Evolutionary conservation across 2,888 invertebrate species (phyloP).

Genomic region (Strigamia transsilvanica): DNA sequence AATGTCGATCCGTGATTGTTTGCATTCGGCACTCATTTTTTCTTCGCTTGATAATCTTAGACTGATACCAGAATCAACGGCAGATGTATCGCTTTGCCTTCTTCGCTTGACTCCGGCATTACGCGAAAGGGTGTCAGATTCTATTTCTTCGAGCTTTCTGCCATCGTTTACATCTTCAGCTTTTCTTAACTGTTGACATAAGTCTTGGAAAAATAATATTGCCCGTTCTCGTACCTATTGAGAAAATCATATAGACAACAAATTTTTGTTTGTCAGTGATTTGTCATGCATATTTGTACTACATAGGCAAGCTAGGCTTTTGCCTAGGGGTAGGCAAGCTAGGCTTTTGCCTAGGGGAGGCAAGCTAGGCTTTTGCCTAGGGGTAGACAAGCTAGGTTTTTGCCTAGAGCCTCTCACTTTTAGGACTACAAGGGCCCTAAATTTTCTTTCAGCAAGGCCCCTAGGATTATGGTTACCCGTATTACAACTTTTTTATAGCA

Average conservation of each 20-base stretch:
- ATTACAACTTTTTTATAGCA: too few species aligned
- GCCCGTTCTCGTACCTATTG: constrained; percentile 58
- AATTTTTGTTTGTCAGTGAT: too few species aligned
- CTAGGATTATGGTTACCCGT: too few species aligned
- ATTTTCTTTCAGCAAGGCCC: too few species aligned
- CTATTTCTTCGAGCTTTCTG: not conserved
- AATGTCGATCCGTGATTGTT: not conserved
- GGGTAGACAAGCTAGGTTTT: too few species aligned
- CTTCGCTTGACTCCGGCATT: constrained; percentile 53
- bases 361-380: too few species aligned
- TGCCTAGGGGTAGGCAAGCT: too few species aligned
- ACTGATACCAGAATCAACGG: not conserved
- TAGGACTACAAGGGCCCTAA: too few species aligned
- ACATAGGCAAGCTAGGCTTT: too few species aligned
- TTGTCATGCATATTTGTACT: too few species aligned
- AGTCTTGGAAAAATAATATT: constrained; percentile 58
- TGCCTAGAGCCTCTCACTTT: too few species aligned
- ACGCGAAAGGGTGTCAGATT: not conserved
- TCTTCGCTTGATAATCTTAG: constrained; percentile 31
- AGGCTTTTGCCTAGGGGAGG: too few species aligned
- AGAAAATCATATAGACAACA: not conserved
- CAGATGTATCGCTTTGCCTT: constrained; percentile 50
- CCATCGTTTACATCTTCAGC: constrained; percentile 46
- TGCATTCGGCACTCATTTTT: not conserved
- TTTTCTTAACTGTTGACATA: constrained; percentile 58